A percentile compares a stretch with the other conserved stretches of the same genome.
These are phyloP conservation scores for Rafetus swinhoei DNA, from an alignment of 2,113 vertebrate species.

Conservation along the genomic window DNA sequence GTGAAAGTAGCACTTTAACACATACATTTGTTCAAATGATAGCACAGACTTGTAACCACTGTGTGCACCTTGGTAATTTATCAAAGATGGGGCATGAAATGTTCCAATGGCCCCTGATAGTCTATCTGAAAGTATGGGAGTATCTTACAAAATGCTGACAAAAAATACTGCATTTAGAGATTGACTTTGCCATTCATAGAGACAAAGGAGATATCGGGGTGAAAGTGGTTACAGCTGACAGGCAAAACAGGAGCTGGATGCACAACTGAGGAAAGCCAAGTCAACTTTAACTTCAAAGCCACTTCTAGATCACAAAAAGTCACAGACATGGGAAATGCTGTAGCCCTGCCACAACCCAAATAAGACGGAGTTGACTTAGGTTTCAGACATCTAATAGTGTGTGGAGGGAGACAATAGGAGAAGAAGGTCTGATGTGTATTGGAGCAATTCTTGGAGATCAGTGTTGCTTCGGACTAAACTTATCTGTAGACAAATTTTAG, in stretches of 20 bases:
- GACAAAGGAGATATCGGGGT: accelerated
- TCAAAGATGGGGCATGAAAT: conserved; percentile 31
- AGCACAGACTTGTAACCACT: conserved; percentile 34
- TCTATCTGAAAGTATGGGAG: background rate
- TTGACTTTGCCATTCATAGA: background rate
- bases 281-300: background rate
- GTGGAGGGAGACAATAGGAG: accelerated
- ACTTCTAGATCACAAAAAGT: background rate
- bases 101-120: background rate
- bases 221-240: background rate
- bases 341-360: background rate
- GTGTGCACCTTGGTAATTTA: conserved; percentile 36
- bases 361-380: background rate
- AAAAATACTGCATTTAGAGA: background rate
- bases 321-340: background rate
- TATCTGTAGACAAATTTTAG: too few relatives aligned
- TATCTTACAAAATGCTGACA: background rate
- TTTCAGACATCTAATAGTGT: background rate
- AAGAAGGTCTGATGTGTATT: background rate
- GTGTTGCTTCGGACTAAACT: background rate
- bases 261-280: background rate
- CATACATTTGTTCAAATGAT: conserved; percentile 58
- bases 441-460: background rate
- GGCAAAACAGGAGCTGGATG: background rate
- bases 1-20: conserved; percentile 32